Conservation (phyloP, 2,888 invertebrate genomes). For the Idaea aversata region DNA sequence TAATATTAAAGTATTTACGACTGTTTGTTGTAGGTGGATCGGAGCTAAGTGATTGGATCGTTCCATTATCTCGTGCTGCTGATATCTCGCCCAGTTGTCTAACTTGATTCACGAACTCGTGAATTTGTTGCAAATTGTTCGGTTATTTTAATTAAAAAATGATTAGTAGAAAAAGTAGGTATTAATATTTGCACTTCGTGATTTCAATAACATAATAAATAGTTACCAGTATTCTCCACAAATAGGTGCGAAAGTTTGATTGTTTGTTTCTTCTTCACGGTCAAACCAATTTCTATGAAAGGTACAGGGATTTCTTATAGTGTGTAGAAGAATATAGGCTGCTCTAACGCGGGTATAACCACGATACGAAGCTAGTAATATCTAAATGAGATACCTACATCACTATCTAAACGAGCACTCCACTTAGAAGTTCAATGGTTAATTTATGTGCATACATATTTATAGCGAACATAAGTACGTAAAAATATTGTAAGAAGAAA, state of each 20-base stretch:
- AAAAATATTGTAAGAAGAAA: constrained; percentile 68
- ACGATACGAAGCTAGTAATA: neutral
- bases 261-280: too few relatives aligned
- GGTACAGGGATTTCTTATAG: too few relatives aligned
- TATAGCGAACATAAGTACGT: constrained; percentile 50
- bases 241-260: too few relatives aligned
- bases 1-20: constrained; percentile 1
- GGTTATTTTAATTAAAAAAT: constrained; percentile 5
- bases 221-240: too few relatives aligned
- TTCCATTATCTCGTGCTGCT: constrained; percentile 61
- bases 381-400: constrained; percentile 15
- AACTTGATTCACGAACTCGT: constrained; percentile 42
- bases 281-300: too few relatives aligned
- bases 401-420: constrained; percentile 25
- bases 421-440: constrained; percentile 42
- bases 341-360: neutral
- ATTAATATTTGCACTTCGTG: neutral
- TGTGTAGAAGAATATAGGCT: neutral
- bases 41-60: constrained; percentile 69
- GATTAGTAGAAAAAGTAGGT: neutral
- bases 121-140: constrained; percentile 38
- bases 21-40: constrained; percentile 39
- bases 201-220: too few relatives aligned
- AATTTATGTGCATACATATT: constrained; percentile 60
- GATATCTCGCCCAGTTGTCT: constrained; percentile 48